Evolutionary conservation across 2,888 invertebrate species (phyloP), one percentile per base, ranked within the genome.

Genomic region (Congeria kusceri): DNA sequence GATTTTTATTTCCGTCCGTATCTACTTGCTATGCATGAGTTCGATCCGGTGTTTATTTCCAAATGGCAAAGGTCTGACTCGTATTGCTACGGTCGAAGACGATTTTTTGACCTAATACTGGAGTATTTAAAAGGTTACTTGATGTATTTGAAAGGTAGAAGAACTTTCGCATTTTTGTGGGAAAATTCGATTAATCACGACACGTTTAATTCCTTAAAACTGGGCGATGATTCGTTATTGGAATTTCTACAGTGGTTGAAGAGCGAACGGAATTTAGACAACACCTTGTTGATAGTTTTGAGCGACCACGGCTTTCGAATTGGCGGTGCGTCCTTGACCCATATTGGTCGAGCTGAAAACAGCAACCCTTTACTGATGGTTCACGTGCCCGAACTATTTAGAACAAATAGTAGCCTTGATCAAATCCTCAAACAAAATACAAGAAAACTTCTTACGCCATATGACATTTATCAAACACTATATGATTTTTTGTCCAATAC

Each of bases 261-360:
- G 18, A 20, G n/a, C 20, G 49, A 49, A 49, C 18, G n/a, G 49
- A 20, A 49, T 49, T 9, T 49, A 15, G 20, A 20, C 18, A 49
- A 49, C 49, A 49, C 49, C 18, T 20, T 49, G 20, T 49, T 49
- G 18, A 49, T 49, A 15, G 49, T 49, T 5, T 20, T 49, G 5
- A 49, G 49, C 15, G 49, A 49, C 49, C 49, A 49, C 90, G 98
- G 98, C 0, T 96, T 97, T 72, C 94, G 98, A 77, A 98, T 96
- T 96, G 98, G 98, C 1, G 95, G 95, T 3, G 97, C 97, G 85
- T 95, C 97, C 9, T 94, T 95, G 84, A 97, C 97, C 0, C 97
- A 96, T 92, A 97, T 97, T 49, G 94, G 32, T 32, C 32, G 32
- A 32, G 32, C 32, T 4, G 32, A 32, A 11, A 32, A 32, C 11